Conservation (phyloP, 2,888 invertebrate genomes). For the Neoaliturus tenellus region DNA sequence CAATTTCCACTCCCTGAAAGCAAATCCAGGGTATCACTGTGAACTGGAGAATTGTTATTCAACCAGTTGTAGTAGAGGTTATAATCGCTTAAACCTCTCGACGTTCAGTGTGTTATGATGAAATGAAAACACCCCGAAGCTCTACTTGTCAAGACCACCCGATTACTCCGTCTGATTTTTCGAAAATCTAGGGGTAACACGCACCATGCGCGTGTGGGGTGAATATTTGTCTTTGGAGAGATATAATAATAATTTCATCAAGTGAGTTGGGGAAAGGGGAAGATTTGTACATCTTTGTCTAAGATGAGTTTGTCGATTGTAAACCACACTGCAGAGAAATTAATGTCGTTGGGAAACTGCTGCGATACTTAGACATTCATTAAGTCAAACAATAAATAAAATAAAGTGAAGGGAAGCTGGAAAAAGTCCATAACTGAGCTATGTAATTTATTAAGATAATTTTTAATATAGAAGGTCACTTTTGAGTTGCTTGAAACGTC, state of each 20-base stretch:
- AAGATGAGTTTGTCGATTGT: conserved; percentile 14
- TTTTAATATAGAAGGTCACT: too few relatives aligned
- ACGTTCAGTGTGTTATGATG: not conserved
- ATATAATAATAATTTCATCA: not conserved
- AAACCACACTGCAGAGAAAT: not conserved
- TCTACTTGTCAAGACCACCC: not conserved
- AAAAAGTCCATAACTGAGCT: too few relatives aligned
- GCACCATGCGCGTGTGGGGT: not conserved
- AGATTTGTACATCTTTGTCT: not conserved
- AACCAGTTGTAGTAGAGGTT: too few relatives aligned
- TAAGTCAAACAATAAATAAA: too few relatives aligned
- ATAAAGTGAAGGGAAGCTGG: too few relatives aligned
- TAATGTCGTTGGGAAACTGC: not conserved
- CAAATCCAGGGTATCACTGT: too few relatives aligned
- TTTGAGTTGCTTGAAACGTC: too few relatives aligned
- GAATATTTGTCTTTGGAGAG: not conserved
- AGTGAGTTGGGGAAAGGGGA: not conserved
- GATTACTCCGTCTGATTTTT: not conserved
- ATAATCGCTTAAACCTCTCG: not conserved
- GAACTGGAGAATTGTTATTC: too few relatives aligned
- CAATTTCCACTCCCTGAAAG: too few relatives aligned
- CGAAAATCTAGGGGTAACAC: not conserved
- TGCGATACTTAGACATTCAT: too few relatives aligned
- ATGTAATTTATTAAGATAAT: too few relatives aligned
- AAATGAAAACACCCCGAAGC: not conserved